Evolutionary conservation across 2,113 vertebrate species (phyloP), one percentile per base, ranked within the genome.

Genomic region (Dromaius novaehollandiae): DNA sequence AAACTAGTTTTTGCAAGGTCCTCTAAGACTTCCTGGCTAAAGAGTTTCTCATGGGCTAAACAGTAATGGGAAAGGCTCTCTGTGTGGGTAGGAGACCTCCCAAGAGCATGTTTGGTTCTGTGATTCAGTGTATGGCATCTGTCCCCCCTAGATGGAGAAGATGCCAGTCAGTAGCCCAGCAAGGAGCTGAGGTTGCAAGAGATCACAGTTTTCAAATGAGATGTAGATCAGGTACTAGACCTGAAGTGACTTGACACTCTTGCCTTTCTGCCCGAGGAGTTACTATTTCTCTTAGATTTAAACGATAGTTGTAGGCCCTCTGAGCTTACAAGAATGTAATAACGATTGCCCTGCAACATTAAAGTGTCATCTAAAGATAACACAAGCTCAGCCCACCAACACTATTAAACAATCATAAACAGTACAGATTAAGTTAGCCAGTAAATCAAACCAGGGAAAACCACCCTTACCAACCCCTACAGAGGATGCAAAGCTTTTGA

Each of bases 301-400:
- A 92, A 51, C 15, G 77, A 32, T 51, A 16, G 7, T 68, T 86
- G 32, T 51, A 78, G 56, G 42, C 19, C 9, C n/a, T 64, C 50
- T 76, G 76, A 78, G 42, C 40, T 91, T 40, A 21, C n/a, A 42
- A 68, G 63, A 95, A 88, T 76, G 48, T 76, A 88, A 84, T 90
- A 89, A 83, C 15, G 56, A 65, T 86, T 93, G 82, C 51, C 79
- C 82, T 78, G 46, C 38, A 86, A 83, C 65, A 69, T 96, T 92
- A 51, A 94, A 81, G 69, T 65, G 73, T 91, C 91, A 78, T 89
- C 68, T 86, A 89, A 83, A 95, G 89, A 88, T 78, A 96, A 90
- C 65, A 48, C 8, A 32, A 78, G 69, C 42, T 50, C 71, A 93
- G 64, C 46, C 64, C 69, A 89, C 79, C 69, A 61, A 48, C 25